These are phyloP conservation scores for Eretmocerus hayati DNA, from an alignment of 2,888 invertebrate species.

Conservation along the genomic window DNA sequence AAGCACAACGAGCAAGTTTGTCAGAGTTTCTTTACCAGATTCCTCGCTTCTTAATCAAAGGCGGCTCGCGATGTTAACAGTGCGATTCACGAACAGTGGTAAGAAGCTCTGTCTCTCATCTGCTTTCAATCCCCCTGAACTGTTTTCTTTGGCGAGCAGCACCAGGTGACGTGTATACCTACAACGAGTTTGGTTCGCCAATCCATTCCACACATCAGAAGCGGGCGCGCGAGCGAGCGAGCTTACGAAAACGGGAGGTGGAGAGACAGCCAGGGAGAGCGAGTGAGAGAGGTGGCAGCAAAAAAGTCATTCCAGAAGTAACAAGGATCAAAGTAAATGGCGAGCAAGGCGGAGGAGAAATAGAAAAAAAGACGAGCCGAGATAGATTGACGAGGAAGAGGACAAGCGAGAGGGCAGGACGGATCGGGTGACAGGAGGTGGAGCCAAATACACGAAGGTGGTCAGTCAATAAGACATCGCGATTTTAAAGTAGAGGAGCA, in stretches of 20 bases:
- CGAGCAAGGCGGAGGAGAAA: conserved; percentile 9
- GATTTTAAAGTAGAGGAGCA: no score
- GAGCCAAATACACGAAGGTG: no score
- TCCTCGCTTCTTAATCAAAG: conserved; percentile 29
- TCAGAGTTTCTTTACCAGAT: conserved; percentile 29
- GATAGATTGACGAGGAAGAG: no score
- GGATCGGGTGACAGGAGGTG: no score
- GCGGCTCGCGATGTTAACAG: conserved; percentile 28
- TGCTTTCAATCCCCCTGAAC: no score
- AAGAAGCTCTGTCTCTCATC: conserved; percentile 18
- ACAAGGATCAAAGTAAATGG: no score
- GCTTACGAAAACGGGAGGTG: conserved; percentile 10
- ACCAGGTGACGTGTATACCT: conserved; percentile 7
- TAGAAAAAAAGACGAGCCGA: conserved; percentile 1
- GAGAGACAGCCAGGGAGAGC: conserved; percentile 8
- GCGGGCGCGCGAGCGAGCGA: neutral
- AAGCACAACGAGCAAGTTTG: conserved; percentile 28
- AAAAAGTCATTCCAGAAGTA: no score
- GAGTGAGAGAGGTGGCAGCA: neutral
- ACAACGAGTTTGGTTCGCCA: conserved; percentile 2
- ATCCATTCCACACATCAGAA: neutral
- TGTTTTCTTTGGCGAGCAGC: neutral
- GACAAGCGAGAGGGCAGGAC: no score
- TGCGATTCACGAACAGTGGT: conserved; percentile 26
- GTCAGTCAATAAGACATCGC: no score